Conservation (phyloP, 2,888 invertebrate species). For the Polyploca ridens region DNA sequence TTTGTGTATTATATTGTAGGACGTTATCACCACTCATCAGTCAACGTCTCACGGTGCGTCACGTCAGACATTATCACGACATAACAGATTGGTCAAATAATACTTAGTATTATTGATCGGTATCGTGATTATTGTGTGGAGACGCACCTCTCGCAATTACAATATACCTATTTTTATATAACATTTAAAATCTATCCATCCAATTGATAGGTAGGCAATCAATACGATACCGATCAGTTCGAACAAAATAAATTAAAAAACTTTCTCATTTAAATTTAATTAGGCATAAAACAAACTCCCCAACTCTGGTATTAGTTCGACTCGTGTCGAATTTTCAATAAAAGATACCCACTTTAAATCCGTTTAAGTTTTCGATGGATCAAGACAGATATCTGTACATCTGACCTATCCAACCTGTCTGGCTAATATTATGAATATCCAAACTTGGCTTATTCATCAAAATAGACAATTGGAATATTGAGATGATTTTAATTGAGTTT, state of each 20-base stretch:
- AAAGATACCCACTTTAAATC: not conserved
- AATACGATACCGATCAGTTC: not conserved
- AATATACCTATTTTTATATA: too few relatives aligned
- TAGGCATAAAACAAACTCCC: conserved; percentile 21
- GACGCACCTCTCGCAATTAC: too few relatives aligned
- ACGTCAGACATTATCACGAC: too few relatives aligned
- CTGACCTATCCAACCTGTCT: conserved; percentile 28
- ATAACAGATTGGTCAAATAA: too few relatives aligned
- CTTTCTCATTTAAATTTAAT: conserved; percentile 24
- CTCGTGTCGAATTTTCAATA: not conserved
- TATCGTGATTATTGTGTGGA: too few relatives aligned
- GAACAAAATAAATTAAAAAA: conserved; percentile 24
- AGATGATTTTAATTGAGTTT: conserved; percentile 58
- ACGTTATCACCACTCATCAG: too few relatives aligned
- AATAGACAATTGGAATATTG: conserved; percentile 53
- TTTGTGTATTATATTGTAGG: too few relatives aligned
- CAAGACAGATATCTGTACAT: not conserved
- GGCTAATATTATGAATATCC: conserved; percentile 13
- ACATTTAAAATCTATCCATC: too few relatives aligned
- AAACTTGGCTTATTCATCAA: conserved; percentile 52
- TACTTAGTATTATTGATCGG: too few relatives aligned
- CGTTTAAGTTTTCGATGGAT: not conserved
- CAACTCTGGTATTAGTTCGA: not conserved
- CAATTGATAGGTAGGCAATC: not conserved
- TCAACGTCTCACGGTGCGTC: too few relatives aligned